phyloP scores from a whole-genome alignment of 2,113 vertebrate genomes.

The Anolis sagrei region DNA sequence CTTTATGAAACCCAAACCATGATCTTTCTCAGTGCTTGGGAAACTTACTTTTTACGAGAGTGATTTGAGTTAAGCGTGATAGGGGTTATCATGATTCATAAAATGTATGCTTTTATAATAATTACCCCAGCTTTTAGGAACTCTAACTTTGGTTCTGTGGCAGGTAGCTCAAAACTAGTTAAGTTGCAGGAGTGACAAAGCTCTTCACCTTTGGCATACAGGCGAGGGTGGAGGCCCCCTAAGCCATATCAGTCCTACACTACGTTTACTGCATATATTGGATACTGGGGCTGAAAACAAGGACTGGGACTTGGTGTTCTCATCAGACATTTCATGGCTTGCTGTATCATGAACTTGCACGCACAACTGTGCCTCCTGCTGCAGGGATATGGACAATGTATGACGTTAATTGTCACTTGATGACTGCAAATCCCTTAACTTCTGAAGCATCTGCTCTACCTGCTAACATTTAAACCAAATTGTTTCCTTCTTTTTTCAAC shows the following conservation, averaged over 20 bases:
- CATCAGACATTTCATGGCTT: neutral
- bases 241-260: neutral
- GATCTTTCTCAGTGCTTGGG: neutral
- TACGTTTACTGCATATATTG: neutral
- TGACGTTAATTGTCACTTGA: neutral
- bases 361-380: too few species aligned
- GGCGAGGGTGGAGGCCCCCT: neutral
- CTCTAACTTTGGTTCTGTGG: neutral
- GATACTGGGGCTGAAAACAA: neutral
- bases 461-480: neutral
- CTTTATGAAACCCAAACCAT: neutral
- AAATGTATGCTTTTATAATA: too few species aligned
- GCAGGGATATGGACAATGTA: neutral
- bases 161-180: neutral
- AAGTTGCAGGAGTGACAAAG: neutral
- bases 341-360: conserved; percentile 1
- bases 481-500: neutral
- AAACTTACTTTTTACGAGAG: too few species aligned
- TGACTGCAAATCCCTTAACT: neutral
- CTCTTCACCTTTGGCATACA: conserved; percentile 1
- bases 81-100: too few species aligned
- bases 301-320: neutral
- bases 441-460: neutral
- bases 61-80: too few species aligned
- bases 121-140: neutral